Evolutionary conservation across 2,888 invertebrate species (phyloP).

Genomic region (Amphipoea oculea): DNA sequence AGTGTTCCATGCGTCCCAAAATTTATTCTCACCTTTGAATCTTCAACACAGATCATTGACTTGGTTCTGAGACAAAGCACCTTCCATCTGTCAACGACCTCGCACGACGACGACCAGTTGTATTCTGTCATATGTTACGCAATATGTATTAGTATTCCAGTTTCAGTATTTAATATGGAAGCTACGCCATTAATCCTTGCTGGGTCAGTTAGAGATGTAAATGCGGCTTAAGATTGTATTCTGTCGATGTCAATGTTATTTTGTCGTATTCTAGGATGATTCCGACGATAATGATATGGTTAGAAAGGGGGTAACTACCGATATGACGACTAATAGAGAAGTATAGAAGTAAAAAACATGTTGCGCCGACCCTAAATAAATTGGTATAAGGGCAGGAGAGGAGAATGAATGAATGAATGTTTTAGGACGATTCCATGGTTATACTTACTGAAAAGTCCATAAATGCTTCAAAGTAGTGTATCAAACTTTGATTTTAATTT

Average conservation of each 20-base stretch:
- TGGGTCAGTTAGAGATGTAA: neutral
- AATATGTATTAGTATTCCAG: constrained; percentile 38
- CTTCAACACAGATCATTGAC: constrained; percentile 51
- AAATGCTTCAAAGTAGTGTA: neutral
- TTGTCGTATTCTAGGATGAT: neutral
- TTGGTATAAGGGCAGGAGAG: no score
- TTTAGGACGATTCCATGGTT: neutral
- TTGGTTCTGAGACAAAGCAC: constrained; percentile 54
- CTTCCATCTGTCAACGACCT: constrained; percentile 61
- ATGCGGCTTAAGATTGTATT: neutral
- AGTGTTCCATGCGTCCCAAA: constrained; percentile 21
- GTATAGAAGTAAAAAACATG: no score
- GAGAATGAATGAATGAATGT: neutral
- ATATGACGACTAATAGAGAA: no score
- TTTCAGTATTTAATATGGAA: constrained; percentile 14
- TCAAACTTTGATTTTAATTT: neutral
- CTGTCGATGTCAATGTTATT: neutral
- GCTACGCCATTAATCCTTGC: neutral
- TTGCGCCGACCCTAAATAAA: no score
- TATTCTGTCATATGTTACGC: constrained; percentile 59
- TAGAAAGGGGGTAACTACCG: no score
- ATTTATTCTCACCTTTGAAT: constrained; percentile 43
- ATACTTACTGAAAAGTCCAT: neutral
- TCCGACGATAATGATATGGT: neutral
- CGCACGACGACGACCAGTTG: constrained; percentile 29